Percentiles rank a stretch among this genome's conserved stretches.
phyloP scores from a whole-genome alignment of 2,113 vertebrate genomes.

The Heterotilapia buettikoferi region DNA sequence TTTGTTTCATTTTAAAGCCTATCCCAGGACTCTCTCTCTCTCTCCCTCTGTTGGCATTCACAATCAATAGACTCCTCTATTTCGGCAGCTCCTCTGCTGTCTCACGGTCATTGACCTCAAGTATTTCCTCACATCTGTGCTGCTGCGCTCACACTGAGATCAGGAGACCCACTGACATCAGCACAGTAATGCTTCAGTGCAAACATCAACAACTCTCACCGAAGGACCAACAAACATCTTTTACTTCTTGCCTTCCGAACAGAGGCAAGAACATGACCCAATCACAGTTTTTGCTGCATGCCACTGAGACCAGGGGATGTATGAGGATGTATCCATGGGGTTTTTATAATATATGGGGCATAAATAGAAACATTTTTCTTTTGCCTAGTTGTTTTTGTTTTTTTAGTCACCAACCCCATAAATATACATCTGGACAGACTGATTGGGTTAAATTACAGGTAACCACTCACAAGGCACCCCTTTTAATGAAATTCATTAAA shows the following conservation, averaged over 20 bases:
- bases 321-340: neutral
- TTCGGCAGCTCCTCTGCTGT: constrained; percentile 14
- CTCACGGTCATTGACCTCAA: constrained; percentile 55
- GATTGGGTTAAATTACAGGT: neutral
- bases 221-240: constrained; percentile 27
- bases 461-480: neutral
- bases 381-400: neutral
- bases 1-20: neutral
- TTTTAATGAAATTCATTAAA: constrained; percentile 27
- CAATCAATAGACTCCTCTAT: constrained; percentile 64
- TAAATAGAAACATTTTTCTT: neutral
- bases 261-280: neutral
- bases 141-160: constrained; percentile 41
- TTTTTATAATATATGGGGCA: neutral
- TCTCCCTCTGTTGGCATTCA: neutral
- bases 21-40: neutral
- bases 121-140: constrained; percentile 65
- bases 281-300: neutral
- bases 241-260: neutral
- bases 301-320: neutral
- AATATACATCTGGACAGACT: neutral
- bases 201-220: constrained; percentile 41
- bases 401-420: neutral
- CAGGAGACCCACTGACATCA: constrained; percentile 58
- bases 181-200: constrained; percentile 23